phyloP scores from a whole-genome alignment of 2,797 vertebrate species.

The Triplophysa yarkandensis region DNA sequence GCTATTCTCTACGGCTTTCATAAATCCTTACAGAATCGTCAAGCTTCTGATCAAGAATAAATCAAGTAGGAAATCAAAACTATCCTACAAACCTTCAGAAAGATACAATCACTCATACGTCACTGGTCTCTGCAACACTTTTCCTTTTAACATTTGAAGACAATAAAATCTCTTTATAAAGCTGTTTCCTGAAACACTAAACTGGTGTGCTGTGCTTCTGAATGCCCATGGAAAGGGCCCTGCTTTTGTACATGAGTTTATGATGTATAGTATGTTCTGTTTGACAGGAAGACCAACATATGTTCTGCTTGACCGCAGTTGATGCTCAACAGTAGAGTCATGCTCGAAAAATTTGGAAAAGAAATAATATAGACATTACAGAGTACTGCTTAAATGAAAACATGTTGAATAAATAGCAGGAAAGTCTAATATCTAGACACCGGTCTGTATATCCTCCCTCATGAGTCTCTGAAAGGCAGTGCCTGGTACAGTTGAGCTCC shows the following conservation, averaged over 20 bases:
- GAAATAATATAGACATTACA: too few species aligned
- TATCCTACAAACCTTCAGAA: conserved; percentile 63
- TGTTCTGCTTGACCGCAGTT: background rate
- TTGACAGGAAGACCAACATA: conserved; percentile 14
- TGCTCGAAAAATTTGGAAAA: background rate
- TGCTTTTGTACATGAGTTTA: conserved; percentile 33
- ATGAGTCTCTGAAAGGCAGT: conserved; percentile 40
- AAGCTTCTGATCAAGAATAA: too few species aligned
- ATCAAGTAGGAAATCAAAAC: conserved; percentile 60
- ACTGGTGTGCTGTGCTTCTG: conserved; percentile 53
- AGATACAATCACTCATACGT: conserved; percentile 73
- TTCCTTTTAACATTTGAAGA: conserved; percentile 85
- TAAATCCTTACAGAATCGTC: too few species aligned
- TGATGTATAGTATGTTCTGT: conserved; percentile 5
- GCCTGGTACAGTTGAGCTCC: conserved; percentile 57
- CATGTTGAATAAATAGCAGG: background rate
- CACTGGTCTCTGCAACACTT: too few species aligned
- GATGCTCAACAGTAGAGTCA: background rate
- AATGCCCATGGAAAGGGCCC: conserved; percentile 29
- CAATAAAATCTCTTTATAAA: conserved; percentile 80
- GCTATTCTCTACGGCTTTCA: too few species aligned
- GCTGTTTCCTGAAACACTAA: conserved; percentile 76
- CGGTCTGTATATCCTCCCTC: conserved; percentile 49
- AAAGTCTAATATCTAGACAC: conserved; percentile 37
- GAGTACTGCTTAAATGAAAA: background rate